Evolutionary conservation across 2,113 vertebrate species (phyloP).

Genomic region (Choloepus hoffmanni): DNA sequence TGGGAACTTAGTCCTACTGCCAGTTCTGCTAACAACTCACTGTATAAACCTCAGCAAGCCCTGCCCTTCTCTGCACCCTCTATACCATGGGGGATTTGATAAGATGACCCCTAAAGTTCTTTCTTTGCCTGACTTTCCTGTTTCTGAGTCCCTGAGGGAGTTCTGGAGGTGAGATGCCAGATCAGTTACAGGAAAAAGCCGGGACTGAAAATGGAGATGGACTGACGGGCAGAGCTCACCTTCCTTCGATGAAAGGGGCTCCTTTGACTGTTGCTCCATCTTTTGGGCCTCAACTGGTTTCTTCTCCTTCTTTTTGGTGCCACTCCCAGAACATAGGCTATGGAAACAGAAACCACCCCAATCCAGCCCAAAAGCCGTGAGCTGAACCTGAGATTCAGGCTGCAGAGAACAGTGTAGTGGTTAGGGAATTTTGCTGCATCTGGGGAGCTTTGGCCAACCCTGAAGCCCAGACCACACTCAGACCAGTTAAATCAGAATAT

Average conservation of each 20-base stretch:
- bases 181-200: accelerated
- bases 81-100: neutral
- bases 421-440: neutral
- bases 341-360: neutral
- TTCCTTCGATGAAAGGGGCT: neutral
- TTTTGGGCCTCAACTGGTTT: accelerated
- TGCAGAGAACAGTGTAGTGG: accelerated
- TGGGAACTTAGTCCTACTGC: neutral
- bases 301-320: neutral
- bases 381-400: neutral
- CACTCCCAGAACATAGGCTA: slow-evolving; percentile 55
- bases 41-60: neutral
- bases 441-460: neutral
- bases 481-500: neutral
- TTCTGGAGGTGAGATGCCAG: neutral
- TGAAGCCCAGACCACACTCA: accelerated
- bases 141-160: neutral
- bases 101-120: neutral
- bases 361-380: neutral
- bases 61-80: neutral
- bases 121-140: neutral
- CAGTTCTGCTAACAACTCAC: neutral
- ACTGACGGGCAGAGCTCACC: neutral
- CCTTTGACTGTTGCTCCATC: neutral
- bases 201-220: accelerated